Conservation (phyloP, 2,888 invertebrate species). For the Parnassius mnemosyne region DNA sequence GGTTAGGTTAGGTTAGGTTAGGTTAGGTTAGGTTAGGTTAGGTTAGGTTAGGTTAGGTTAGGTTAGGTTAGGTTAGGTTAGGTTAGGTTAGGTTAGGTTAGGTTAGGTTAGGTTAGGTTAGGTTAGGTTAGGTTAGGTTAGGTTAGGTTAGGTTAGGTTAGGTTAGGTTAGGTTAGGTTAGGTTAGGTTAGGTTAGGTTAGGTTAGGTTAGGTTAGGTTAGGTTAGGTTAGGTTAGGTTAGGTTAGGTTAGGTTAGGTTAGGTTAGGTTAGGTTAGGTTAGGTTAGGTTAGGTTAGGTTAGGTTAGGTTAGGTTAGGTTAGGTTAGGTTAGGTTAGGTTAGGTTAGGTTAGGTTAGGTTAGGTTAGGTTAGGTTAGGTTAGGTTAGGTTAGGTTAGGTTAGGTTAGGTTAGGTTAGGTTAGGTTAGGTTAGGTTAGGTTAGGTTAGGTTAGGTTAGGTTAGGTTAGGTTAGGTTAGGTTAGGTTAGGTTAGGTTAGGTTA, state of each 20-base stretch:
- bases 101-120: constrained; percentile 35
- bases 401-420: too few relatives aligned
- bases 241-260: constrained; percentile 28
- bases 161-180: constrained; percentile 33
- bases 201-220: constrained; percentile 25
- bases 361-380: too few relatives aligned
- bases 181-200: constrained; percentile 13
- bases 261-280: background rate
- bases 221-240: constrained; percentile 30
- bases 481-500: too few relatives aligned
- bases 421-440: too few relatives aligned
- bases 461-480: too few relatives aligned
- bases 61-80: constrained; percentile 36
- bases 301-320: constrained; percentile 20
- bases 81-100: constrained; percentile 38
- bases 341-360: too few relatives aligned
- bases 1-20: constrained; percentile 37
- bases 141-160: constrained; percentile 31
- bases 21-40: constrained; percentile 35
- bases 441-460: too few relatives aligned
- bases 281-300: constrained; percentile 5
- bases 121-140: constrained; percentile 34
- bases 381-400: too few relatives aligned
- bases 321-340: too few relatives aligned
- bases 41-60: constrained; percentile 35